Evolutionary conservation across 2,797 vertebrate species (phyloP).

Genomic region (Paramormyrops hopkinsi): DNA sequence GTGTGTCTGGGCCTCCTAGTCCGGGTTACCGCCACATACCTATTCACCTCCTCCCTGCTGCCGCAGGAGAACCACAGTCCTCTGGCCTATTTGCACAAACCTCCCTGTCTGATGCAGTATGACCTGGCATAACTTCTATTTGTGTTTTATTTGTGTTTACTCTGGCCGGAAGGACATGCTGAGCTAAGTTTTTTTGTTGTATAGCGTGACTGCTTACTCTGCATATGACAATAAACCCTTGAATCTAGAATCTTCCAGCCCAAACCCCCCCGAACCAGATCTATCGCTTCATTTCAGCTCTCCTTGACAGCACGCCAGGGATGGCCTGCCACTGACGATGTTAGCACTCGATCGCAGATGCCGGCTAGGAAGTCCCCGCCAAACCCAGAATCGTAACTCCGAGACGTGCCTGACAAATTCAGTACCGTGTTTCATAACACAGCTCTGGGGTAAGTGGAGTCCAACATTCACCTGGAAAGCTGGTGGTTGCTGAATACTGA

Average conservation of each 20-base stretch:
- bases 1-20: neutral
- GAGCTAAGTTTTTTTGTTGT: neutral
- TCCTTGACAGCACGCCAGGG: slow-evolving; percentile 13
- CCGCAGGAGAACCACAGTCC: neutral
- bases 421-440: neutral
- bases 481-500: neutral
- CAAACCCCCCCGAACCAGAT: neutral
- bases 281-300: neutral
- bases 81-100: neutral
- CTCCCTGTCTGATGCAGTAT: neutral
- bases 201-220: neutral
- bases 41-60: neutral
- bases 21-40: neutral
- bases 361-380: neutral
- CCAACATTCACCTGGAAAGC: neutral
- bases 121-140: neutral
- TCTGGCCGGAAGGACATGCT: neutral
- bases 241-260: neutral
- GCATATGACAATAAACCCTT: neutral
- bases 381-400: neutral
- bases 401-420: neutral
- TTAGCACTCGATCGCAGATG: neutral
- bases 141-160: neutral
- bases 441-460: neutral
- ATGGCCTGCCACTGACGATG: neutral